A percentile compares a stretch with the other conserved stretches of the same genome.
Evolutionary conservation across 2,113 vertebrate species (phyloP).

Genomic region (Donacobius atricapilla): DNA sequence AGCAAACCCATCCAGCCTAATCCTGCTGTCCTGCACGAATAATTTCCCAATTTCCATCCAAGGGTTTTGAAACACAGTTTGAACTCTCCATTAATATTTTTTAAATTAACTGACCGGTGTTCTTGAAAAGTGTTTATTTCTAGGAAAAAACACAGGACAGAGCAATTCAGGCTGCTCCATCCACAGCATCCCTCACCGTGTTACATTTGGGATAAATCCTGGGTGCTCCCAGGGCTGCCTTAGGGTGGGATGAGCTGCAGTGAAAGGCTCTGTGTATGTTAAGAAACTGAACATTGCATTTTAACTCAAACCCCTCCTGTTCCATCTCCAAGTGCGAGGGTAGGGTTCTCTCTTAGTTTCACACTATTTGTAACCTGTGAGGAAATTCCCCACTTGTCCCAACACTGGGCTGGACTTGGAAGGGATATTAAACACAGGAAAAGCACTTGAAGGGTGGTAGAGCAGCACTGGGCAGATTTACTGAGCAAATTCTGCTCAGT

Average conservation of each 20-base stretch:
- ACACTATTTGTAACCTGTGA: neutral
- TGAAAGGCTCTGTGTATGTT: fast-evolving
- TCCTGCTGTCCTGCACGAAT: neutral
- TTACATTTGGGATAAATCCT: neutral
- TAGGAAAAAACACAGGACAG: neutral
- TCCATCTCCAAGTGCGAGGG: neutral
- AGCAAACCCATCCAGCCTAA: neutral
- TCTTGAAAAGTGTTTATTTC: neutral
- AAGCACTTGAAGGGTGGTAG: neutral
- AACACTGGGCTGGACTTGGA: neutral
- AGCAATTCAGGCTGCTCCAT: neutral
- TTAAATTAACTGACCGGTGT: neutral
- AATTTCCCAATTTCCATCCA: neutral
- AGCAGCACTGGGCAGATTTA: neutral
- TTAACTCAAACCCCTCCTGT: neutral
- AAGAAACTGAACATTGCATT: neutral
- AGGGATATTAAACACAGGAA: neutral
- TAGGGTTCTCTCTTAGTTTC: neutral
- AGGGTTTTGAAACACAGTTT: neutral
- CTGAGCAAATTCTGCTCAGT: neutral
- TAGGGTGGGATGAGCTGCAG: neutral
- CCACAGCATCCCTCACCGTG: neutral
- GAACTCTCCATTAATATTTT: neutral
- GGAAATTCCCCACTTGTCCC: neutral
- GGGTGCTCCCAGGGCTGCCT: neutral